phyloP scores from a whole-genome alignment of 1,140 invertebrate genomes.

The Aphaenogaster floridana region DNA sequence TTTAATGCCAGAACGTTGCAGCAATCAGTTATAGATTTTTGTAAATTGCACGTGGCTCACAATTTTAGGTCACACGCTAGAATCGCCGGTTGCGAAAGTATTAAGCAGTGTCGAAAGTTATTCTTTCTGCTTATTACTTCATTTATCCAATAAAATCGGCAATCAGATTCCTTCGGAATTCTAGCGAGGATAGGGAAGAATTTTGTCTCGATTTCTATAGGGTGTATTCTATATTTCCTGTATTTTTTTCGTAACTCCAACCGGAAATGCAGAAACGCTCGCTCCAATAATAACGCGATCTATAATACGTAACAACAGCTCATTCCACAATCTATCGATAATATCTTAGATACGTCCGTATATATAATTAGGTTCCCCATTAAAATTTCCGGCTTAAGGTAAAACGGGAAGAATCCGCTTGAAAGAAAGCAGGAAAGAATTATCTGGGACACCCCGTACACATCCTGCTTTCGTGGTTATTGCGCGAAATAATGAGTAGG shows the following conservation, averaged over 20 bases:
- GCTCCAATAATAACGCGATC: not conserved
- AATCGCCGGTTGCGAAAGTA: too few species aligned
- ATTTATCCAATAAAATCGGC: not conserved
- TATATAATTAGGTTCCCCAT: not conserved
- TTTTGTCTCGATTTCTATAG: not conserved
- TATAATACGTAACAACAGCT: not conserved
- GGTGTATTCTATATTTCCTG: not conserved
- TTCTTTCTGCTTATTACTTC: not conserved
- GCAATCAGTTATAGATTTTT: too few species aligned
- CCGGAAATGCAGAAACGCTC: not conserved
- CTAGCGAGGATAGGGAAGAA: not conserved
- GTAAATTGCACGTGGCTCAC: too few species aligned
- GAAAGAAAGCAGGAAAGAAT: constrained; percentile 31
- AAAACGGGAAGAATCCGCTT: not conserved
- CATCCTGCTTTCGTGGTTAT: constrained; percentile 22
- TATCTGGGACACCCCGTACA: not conserved
- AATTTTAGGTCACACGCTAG: too few species aligned
- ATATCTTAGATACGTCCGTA: not conserved
- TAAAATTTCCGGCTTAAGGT: not conserved
- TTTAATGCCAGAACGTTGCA: too few species aligned
- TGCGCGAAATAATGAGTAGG: constrained; percentile 17
- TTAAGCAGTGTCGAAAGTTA: not conserved
- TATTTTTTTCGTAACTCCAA: not conserved
- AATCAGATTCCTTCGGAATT: not conserved
- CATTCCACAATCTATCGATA: not conserved